Evolutionary conservation across 2,888 invertebrate species (phyloP).

Genomic region (Himalopsyche kuldschensis): DNA sequence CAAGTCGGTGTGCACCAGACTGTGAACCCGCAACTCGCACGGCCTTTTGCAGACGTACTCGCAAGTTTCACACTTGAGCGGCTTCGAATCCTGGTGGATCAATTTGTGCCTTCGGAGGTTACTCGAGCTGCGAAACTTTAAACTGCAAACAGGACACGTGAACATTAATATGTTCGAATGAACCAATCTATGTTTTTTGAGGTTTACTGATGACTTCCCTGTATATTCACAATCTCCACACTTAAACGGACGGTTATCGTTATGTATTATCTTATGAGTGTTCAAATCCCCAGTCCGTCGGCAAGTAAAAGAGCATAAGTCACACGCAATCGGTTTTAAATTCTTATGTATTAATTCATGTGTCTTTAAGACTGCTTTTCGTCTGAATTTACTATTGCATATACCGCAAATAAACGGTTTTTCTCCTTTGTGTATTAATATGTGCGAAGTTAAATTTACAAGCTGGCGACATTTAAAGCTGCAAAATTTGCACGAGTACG

Average conservation of each 20-base stretch:
- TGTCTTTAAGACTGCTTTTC: too few relatives aligned
- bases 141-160: neutral
- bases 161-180: neutral
- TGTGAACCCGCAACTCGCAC: neutral
- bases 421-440: too few relatives aligned
- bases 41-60: neutral
- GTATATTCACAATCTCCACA: neutral
- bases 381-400: too few relatives aligned
- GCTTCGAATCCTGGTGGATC: neutral
- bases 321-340: neutral
- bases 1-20: neutral
- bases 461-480: too few relatives aligned
- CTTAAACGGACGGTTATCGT: neutral
- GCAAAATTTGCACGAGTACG: too few relatives aligned
- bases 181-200: neutral
- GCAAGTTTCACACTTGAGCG: neutral
- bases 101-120: neutral
- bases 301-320: neutral
- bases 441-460: too few relatives aligned
- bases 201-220: neutral
- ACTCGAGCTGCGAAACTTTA: neutral
- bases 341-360: too few relatives aligned
- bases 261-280: neutral
- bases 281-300: neutral
- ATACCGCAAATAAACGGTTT: too few relatives aligned